Evolutionary conservation across 1,140 invertebrate genomes (phyloP).

Genomic region (Caligus rogercresseyi): DNA sequence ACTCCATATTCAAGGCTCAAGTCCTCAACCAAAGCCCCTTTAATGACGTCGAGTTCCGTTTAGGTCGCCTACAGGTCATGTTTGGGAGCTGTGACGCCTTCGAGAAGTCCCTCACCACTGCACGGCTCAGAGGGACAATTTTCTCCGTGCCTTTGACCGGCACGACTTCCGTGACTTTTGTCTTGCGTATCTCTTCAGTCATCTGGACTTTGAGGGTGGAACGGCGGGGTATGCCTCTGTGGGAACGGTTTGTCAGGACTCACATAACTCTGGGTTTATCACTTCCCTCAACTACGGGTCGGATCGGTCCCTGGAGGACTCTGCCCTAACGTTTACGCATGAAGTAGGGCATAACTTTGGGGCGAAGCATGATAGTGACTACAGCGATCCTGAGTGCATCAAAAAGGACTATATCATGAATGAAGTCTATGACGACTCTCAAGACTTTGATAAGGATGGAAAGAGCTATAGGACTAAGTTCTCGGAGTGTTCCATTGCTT

Average conservation of each 20-base stretch:
- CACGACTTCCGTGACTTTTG: slow-evolving; percentile 4
- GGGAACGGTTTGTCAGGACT: slow-evolving; percentile 1
- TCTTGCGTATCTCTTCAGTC: slow-evolving; percentile 8
- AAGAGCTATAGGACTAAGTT: not conserved
- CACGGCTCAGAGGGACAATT: slow-evolving; percentile 7
- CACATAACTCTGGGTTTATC: slow-evolving; percentile 3
- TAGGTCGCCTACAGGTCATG: slow-evolving; percentile 7
- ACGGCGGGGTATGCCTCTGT: slow-evolving; percentile 4
- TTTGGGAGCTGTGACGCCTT: slow-evolving; percentile 10
- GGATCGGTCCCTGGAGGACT: slow-evolving; percentile 8
- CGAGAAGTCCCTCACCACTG: not conserved
- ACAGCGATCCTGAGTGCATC: slow-evolving; percentile 3
- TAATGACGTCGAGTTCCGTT: slow-evolving; percentile 1
- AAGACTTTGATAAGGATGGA: not conserved
- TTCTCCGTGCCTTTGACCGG: slow-evolving; percentile 2
- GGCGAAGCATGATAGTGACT: slow-evolving; percentile 2
- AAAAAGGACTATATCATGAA: slow-evolving; percentile 8
- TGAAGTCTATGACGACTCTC: not conserved
- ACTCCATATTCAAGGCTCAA: slow-evolving; percentile 2
- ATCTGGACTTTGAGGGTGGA: slow-evolving; percentile 3
- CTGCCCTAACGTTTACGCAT: slow-evolving; percentile 3
- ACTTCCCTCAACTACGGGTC: slow-evolving; percentile 7
- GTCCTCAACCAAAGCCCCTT: not conserved
- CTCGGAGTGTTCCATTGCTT: not conserved
- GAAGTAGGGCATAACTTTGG: slow-evolving; percentile 10